These are phyloP conservation scores for Gryllus bimaculatus DNA, from an alignment of 1,140 invertebrate species.

Conservation along the genomic window DNA sequence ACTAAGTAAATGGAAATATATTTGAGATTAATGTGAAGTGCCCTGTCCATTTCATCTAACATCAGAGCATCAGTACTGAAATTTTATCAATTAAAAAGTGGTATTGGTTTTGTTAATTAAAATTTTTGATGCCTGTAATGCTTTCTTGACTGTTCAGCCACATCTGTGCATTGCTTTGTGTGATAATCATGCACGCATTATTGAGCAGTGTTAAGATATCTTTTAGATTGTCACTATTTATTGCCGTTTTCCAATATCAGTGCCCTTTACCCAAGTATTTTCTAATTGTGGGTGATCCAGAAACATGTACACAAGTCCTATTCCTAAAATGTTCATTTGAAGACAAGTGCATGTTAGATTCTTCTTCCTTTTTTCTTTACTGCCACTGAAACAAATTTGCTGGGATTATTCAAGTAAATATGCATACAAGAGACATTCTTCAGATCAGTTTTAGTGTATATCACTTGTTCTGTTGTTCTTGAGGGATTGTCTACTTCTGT, in stretches of 20 bases:
- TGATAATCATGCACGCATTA: background rate
- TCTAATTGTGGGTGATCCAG: no score
- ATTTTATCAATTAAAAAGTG: background rate
- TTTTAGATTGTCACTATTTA: background rate
- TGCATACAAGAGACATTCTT: no score
- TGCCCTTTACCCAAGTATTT: no score
- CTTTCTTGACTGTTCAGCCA: background rate
- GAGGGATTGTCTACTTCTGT: no score
- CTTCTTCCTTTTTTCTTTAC: background rate
- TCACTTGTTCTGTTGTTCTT: no score
- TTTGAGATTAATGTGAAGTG: no score
- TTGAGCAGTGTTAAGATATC: background rate
- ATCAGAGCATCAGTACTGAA: background rate
- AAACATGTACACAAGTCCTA: no score
- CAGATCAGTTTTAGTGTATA: no score
- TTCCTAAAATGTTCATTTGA: no score
- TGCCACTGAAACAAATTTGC: background rate
- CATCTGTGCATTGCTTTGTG: background rate
- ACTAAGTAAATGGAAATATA: background rate
- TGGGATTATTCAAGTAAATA: background rate
- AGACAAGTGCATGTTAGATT: no score
- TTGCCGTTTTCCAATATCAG: background rate
- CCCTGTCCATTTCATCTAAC: no score
- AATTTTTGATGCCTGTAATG: background rate
- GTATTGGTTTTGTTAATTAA: background rate